A percentile compares a stretch with the other conserved stretches of the same genome.
These are phyloP conservation scores for Chamaea fasciata DNA, from an alignment of 2,113 vertebrate genomes.

Conservation along the genomic window DNA sequence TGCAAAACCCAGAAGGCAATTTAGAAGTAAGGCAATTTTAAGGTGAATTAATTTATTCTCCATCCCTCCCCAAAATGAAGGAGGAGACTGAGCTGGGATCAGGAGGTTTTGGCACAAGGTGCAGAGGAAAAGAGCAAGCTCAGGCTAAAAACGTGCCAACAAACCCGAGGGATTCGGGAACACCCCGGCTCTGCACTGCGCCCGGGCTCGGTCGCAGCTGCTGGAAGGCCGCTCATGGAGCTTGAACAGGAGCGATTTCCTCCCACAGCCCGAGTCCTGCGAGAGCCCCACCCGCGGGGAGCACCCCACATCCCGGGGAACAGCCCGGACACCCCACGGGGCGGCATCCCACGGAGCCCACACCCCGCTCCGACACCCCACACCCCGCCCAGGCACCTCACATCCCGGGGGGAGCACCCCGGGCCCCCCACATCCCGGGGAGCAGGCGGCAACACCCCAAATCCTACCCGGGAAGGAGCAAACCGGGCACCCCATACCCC, in stretches of 20 bases:
- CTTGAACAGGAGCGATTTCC: background rate
- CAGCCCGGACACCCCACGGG: too few relatives aligned
- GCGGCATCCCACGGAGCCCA: background rate
- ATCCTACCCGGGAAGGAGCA: background rate
- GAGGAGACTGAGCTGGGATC: background rate
- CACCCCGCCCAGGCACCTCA: too few relatives aligned
- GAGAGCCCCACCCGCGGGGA: background rate
- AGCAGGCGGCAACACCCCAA: background rate
- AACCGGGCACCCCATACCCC: background rate
- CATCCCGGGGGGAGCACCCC: background rate
- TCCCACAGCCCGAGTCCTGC: fast-evolving
- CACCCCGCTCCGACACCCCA: background rate
- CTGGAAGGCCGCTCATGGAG: background rate
- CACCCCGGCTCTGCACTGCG: background rate
- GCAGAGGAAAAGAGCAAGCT: background rate
- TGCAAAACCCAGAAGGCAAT: background rate
- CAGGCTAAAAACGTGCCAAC: background rate
- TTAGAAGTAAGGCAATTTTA: background rate
- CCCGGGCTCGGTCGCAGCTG: fast-evolving
- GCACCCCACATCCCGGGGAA: background rate
- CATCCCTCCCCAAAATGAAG: fast-evolving
- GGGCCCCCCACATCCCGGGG: background rate
- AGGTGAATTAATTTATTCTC: background rate
- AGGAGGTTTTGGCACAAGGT: background rate
- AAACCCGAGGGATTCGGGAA: too few relatives aligned